Evolutionary conservation across 2,888 invertebrate species (phyloP), one percentile per base, ranked within the genome.

Genomic region (Papilio gigon): DNA sequence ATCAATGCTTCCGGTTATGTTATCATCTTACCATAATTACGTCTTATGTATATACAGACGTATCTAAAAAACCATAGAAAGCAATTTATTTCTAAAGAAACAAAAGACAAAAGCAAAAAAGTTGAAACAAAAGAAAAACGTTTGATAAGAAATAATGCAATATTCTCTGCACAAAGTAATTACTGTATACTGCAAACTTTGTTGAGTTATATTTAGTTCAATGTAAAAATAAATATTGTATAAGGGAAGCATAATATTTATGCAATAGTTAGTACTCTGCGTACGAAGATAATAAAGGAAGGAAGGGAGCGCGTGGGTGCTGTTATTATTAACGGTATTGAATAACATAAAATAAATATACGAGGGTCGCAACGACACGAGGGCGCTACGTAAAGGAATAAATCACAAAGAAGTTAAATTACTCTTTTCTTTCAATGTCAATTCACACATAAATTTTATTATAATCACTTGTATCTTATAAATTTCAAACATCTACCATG

Each of bases 291-390:
- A 65, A 65, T 59, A 65, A 40, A 58, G 44, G 30, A 64, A 25
- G 33, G 33, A 76, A 76, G 20, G 33, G 22, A 77, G 76, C 74
- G 77, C 75, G 69, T 73, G 50, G 75, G 75, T 73, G 77, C 76
- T 83, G 82, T 82, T 84, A 84, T 82, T 84, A 78, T 76, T 76
- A 75, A 69, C 73, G 70, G 80, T 83, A 84, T 84, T 81, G 82
- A 81, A 84, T 84, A 82, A 83, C 80, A 77, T 80, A 82, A 81
- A 83, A 82, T 77, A 79, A 77, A 76, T 76, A 68, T 37, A 61
- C 40, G 35, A 60, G 60, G 60, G 40, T 64, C 63, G 68, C 64
- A 70, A 77, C 76, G 76, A 76, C 72, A 78, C 77, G 72, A 76
- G 73, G 74, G 74, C 81, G 33, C 20, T 20, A 83, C 79, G 73